These are phyloP conservation scores for Troides oblongomaculatus DNA, from an alignment of 2,888 invertebrate species.

Conservation along the genomic window DNA sequence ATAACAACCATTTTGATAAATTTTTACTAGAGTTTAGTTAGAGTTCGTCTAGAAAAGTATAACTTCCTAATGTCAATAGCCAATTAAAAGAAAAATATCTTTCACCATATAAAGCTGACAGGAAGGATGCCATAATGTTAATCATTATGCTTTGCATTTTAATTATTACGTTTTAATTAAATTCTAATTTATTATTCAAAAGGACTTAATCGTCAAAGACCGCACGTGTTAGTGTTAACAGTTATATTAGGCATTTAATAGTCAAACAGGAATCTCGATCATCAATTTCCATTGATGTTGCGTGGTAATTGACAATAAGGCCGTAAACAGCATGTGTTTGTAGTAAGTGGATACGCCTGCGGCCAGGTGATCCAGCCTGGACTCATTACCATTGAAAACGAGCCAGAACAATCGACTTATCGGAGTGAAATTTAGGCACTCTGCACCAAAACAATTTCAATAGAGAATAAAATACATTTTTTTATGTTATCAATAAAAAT, in stretches of 20 bases:
- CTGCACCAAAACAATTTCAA: background rate
- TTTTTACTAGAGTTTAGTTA: no score
- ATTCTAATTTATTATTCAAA: conserved; percentile 2
- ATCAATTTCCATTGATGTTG: conserved; percentile 31
- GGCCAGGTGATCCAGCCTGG: conserved; percentile 29
- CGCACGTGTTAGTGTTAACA: conserved; percentile 13
- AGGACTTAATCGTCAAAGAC: conserved; percentile 19
- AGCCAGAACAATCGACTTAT: conserved; percentile 23
- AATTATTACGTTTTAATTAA: background rate
- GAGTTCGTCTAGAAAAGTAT: no score
- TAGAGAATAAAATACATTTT: background rate
- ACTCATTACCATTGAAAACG: conserved; percentile 28
- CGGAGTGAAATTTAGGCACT: conserved; percentile 9
- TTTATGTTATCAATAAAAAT: background rate
- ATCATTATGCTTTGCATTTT: background rate
- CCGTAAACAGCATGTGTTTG: conserved; percentile 37
- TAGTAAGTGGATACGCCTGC: conserved; percentile 36
- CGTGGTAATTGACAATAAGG: conserved; percentile 38
- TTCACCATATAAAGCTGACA: no score
- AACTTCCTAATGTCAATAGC: no score
- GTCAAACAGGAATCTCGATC: conserved; percentile 29
- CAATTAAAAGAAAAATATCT: no score
- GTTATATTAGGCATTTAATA: conserved; percentile 27
- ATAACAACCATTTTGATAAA: no score
- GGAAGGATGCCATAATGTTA: no score